These are phyloP conservation scores for Neomonachus schauinslandi DNA, from an alignment of 2,113 vertebrate species.

Conservation along the genomic window DNA sequence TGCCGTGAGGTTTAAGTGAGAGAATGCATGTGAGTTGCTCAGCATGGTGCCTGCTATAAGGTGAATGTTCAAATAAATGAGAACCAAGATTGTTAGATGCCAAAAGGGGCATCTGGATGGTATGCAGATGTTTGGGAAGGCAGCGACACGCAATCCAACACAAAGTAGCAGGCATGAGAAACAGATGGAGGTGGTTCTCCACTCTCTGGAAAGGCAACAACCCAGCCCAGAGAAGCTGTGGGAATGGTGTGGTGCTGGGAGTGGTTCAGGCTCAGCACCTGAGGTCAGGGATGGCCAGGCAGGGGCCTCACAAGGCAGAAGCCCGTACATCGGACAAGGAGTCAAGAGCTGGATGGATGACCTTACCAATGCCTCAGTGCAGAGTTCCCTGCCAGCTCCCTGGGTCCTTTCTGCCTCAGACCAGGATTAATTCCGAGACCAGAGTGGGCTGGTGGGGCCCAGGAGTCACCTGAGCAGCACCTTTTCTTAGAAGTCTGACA, in stretches of 20 bases:
- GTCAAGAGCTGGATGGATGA: background rate
- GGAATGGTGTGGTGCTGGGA: background rate
- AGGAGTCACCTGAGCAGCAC: background rate
- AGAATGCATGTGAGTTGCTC: background rate
- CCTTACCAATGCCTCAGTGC: background rate
- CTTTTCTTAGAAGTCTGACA: constrained; percentile 28
- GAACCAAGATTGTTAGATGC: background rate
- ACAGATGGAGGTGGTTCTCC: background rate
- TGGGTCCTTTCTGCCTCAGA: background rate
- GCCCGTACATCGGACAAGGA: background rate
- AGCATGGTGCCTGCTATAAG: background rate
- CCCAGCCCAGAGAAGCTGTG: background rate
- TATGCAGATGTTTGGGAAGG: background rate
- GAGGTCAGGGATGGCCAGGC: background rate
- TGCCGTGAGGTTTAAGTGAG: background rate
- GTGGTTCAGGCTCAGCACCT: background rate
- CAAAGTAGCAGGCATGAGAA: background rate
- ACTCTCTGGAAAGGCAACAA: background rate
- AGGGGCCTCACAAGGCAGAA: background rate
- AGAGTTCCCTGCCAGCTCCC: background rate
- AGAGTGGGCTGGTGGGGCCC: background rate
- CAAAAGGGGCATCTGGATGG: background rate
- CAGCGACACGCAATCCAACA: background rate
- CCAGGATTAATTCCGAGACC: background rate
- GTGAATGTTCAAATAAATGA: background rate